A percentile compares a stretch with the other conserved stretches of the same genome.
Conservation (phyloP, 92 coral and sea anemone genomes). For the Pocillopora meandrina region DNA sequence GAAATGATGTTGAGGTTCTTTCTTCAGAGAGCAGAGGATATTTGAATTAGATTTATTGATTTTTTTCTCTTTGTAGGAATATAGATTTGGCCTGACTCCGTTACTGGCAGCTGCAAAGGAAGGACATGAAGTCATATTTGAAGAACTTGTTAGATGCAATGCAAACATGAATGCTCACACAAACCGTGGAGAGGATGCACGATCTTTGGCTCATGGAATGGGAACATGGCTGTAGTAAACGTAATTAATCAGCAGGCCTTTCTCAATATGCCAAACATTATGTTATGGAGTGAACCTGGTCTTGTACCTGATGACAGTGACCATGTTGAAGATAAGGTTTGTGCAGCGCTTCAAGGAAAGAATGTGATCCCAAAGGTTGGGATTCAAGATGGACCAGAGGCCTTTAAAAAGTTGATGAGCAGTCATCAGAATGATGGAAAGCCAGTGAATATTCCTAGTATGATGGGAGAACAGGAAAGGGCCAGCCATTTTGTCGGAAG, state of each 20-base stretch:
- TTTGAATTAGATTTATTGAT: not conserved
- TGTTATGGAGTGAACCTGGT: constrained; percentile 90
- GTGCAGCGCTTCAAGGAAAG: constrained; percentile 51
- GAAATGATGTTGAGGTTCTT: no score
- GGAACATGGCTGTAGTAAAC: constrained; percentile 73
- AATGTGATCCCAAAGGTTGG: constrained; percentile 37
- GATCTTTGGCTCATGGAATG: constrained; percentile 67
- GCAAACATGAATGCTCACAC: constrained; percentile 66
- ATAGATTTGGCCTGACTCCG: constrained; percentile 74
- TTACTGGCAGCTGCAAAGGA: constrained; percentile 83
- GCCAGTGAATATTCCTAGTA: constrained; percentile 33
- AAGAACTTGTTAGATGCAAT: constrained; percentile 56
- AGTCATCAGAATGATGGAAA: constrained; percentile 18
- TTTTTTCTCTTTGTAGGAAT: constrained; percentile 45
- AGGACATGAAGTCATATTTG: constrained; percentile 82
- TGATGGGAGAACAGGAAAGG: not conserved
- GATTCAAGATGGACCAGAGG: constrained; percentile 82
- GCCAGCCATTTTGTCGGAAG: constrained; percentile 20
- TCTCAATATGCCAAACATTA: constrained; percentile 35
- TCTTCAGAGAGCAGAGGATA: no score
- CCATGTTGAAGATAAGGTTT: constrained; percentile 36
- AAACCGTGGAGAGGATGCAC: constrained; percentile 63
- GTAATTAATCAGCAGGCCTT: constrained; percentile 67
- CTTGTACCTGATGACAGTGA: constrained; percentile 43
- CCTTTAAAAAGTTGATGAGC: constrained; percentile 63